Conservation (phyloP, 2,888 invertebrate genomes). For the Leptogaster cylindrica region DNA sequence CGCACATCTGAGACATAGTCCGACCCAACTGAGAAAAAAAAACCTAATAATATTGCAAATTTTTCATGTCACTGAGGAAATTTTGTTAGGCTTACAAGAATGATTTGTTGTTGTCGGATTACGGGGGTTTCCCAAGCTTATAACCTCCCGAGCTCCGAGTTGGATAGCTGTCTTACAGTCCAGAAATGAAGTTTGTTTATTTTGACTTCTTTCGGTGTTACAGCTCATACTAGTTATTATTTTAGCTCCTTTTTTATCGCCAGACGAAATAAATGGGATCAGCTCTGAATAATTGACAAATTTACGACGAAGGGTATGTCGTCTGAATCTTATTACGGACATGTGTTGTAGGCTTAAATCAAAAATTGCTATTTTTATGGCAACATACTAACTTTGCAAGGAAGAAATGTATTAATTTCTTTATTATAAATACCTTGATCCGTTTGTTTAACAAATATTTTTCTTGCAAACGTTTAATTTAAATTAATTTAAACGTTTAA, state of each 20-base stretch:
- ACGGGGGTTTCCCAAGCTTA: conserved; percentile 62
- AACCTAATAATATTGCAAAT: conserved; percentile 42
- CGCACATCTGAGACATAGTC: conserved; percentile 19
- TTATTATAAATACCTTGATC: too few species aligned
- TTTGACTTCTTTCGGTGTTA: conserved; percentile 3
- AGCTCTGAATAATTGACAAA: conserved; percentile 16
- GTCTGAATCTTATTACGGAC: conserved; percentile 9
- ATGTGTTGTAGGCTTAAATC: too few species aligned
- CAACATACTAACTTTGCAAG: too few species aligned
- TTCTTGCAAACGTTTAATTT: too few species aligned
- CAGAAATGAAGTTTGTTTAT: conserved; percentile 10
- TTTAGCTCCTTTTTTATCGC: conserved; percentile 14
- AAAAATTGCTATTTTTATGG: too few species aligned
- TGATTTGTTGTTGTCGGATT: conserved; percentile 52
- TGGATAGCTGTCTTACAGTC: background rate
- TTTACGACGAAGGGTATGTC: conserved; percentile 14
- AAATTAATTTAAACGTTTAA: too few species aligned
- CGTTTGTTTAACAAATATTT: too few species aligned
- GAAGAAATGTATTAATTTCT: too few species aligned
- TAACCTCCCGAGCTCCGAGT: background rate
- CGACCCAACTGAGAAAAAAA: conserved; percentile 14
- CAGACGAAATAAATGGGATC: conserved; percentile 9
- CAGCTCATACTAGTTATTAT: background rate
- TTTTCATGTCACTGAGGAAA: conserved; percentile 45
- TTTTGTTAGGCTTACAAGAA: conserved; percentile 45